Evolutionary conservation across 2,888 invertebrate species (phyloP).

Genomic region (Diaphora mendica): DNA sequence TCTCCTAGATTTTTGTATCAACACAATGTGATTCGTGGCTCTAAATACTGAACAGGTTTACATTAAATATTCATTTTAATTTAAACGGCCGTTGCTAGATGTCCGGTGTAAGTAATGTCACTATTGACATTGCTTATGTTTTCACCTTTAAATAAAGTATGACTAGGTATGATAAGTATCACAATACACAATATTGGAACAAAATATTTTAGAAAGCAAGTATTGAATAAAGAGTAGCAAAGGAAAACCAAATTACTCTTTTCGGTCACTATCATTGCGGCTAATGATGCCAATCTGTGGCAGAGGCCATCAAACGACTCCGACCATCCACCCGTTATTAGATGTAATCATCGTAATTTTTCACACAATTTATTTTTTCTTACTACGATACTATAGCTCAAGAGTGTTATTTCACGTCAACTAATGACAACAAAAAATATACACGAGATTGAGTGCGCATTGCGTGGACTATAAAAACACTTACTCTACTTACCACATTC

Average conservation of each 20-base stretch:
- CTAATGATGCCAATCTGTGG: conserved; percentile 83
- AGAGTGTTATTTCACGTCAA: conserved; percentile 79
- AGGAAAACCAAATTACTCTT: conserved; percentile 78
- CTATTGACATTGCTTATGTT: conserved; percentile 36
- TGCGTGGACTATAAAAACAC: conserved; percentile 52
- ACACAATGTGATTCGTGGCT: conserved; percentile 16
- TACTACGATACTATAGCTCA: conserved; percentile 69
- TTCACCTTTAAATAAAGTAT: conserved; percentile 16
- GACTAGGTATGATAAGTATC: conserved; percentile 19
- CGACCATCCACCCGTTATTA: conserved; percentile 78
- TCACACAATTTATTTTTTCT: conserved; percentile 85
- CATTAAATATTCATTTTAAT: conserved; percentile 17
- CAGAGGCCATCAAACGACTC: conserved; percentile 77
- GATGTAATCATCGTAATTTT: conserved; percentile 86
- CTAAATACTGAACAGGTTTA: conserved; percentile 18
- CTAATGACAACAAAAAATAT: conserved; percentile 84
- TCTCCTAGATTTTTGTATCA: not conserved
- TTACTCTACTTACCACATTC: conserved; percentile 53
- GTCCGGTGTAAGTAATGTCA: conserved; percentile 42
- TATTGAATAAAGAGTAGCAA: conserved; percentile 63
- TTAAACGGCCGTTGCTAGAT: conserved; percentile 32
- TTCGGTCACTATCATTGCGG: conserved; percentile 80
- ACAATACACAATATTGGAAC: conserved; percentile 30
- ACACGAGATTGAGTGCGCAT: conserved; percentile 60
- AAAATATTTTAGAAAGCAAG: conserved; percentile 54